A percentile compares a stretch with the other conserved stretches of the same genome.
These are phyloP conservation scores for Heliconius cydno DNA, from an alignment of 2,888 invertebrate species.

Conservation along the genomic window DNA sequence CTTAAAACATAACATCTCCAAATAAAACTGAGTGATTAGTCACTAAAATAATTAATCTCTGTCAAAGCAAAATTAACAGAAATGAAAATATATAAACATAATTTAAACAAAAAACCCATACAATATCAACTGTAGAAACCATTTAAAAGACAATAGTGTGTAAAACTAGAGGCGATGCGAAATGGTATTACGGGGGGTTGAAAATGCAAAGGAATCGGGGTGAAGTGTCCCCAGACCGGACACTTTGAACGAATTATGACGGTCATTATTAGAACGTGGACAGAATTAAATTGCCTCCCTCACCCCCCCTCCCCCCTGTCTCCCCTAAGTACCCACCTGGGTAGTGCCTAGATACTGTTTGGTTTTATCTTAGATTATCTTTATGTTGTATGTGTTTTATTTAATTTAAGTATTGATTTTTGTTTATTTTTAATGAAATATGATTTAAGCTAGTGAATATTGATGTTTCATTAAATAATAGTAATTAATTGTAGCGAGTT, in stretches of 20 bases:
- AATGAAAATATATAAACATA: slow-evolving; percentile 52
- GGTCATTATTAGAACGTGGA: slow-evolving; percentile 86
- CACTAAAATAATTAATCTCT: neutral
- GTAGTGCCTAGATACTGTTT: slow-evolving; percentile 55
- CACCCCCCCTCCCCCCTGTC: slow-evolving; percentile 57
- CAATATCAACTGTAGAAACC: slow-evolving; percentile 36
- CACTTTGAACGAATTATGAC: slow-evolving; percentile 86
- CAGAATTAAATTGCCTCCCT: slow-evolving; percentile 85
- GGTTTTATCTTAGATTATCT: slow-evolving; percentile 22
- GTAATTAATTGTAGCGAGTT: no score
- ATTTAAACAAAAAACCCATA: neutral
- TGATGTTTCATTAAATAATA: no score
- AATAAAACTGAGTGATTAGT: no score
- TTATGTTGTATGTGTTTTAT: neutral
- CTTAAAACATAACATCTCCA: no score
- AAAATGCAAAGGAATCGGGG: slow-evolving; percentile 81
- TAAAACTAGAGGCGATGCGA: slow-evolving; percentile 77
- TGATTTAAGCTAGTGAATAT: no score
- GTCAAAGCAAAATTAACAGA: neutral
- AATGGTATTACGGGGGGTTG: slow-evolving; percentile 80
- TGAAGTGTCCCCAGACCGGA: slow-evolving; percentile 82
- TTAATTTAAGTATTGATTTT: neutral
- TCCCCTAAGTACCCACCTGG: slow-evolving; percentile 82
- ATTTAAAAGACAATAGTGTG: slow-evolving; percentile 61
- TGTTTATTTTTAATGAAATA: neutral